phyloP scores from a whole-genome alignment of 2,797 vertebrate genomes.

The Sphenodon punctatus region DNA sequence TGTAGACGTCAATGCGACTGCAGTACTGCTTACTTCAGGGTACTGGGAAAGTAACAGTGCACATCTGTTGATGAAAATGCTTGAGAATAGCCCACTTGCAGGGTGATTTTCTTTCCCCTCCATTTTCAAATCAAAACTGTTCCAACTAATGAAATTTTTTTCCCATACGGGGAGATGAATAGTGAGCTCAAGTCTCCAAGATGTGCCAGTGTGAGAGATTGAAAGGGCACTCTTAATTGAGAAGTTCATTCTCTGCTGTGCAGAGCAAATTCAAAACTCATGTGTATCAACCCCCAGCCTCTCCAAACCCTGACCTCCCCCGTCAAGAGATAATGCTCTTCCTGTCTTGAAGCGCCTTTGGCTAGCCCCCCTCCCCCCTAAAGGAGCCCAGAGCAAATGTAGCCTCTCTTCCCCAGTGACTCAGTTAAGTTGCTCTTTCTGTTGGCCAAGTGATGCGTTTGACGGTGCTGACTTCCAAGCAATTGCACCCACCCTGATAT shows the following conservation, averaged over 20 bases:
- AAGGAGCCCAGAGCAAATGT: background rate
- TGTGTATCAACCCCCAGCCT: background rate
- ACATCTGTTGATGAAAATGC: background rate
- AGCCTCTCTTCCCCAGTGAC: background rate
- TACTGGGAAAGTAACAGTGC: background rate
- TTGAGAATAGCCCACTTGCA: background rate
- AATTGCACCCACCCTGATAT: background rate
- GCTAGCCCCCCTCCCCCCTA: background rate
- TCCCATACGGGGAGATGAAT: background rate
- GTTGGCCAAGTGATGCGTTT: background rate
- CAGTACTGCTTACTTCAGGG: background rate
- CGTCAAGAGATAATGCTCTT: background rate
- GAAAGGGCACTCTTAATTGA: background rate
- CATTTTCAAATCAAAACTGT: background rate
- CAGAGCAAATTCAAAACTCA: constrained; percentile 6
- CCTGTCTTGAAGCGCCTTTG: background rate
- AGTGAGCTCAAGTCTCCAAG: background rate
- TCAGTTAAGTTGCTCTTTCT: constrained; percentile 9
- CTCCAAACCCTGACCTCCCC: constrained; percentile 17
- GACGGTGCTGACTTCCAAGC: constrained; percentile 1
- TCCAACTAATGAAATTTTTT: background rate
- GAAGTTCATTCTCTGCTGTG: constrained; percentile 24
- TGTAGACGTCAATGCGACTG: background rate
- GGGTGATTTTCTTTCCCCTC: background rate
- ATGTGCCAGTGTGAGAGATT: background rate